Evolutionary conservation across 2,888 invertebrate genomes (phyloP).

Genomic region (Platynereis dumerilii): DNA sequence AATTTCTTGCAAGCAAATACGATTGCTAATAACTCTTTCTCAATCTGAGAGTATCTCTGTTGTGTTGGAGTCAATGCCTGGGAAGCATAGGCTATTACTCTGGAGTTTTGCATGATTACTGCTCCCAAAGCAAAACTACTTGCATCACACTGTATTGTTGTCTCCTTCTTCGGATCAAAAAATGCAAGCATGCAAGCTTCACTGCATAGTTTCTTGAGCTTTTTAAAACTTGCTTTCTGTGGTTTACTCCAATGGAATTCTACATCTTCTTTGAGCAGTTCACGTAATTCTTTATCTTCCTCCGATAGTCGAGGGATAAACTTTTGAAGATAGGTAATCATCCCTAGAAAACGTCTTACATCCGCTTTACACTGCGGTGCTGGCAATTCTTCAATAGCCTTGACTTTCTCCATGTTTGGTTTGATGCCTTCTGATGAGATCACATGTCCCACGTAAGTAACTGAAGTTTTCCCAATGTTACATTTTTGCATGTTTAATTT

Average conservation of each 20-base stretch:
- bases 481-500: background rate
- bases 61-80: constrained; percentile 20
- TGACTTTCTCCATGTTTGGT: background rate
- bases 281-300: constrained; percentile 14
- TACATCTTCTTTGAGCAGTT: constrained; percentile 8
- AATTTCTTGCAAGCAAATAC: constrained; percentile 15
- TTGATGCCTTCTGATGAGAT: background rate
- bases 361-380: constrained; percentile 8
- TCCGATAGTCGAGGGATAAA: constrained; percentile 32
- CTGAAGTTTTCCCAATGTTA: background rate
- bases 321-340: constrained; percentile 31
- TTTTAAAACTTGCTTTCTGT: background rate
- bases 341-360: constrained; percentile 32
- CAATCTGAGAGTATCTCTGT: constrained; percentile 28
- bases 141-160: background rate
- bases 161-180: background rate
- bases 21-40: constrained; percentile 26
- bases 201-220: constrained; percentile 19
- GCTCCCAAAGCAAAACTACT: constrained; percentile 23
- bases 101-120: constrained; percentile 26
- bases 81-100: constrained; percentile 26
- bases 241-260: constrained; percentile 7
- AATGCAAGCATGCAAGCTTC: constrained; percentile 10
- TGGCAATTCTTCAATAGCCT: constrained; percentile 6
- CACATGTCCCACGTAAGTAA: background rate